Base-by-base conservation (phyloP, 2,113 vertebrate species). In the Damaliscus lunatus region DNA sequence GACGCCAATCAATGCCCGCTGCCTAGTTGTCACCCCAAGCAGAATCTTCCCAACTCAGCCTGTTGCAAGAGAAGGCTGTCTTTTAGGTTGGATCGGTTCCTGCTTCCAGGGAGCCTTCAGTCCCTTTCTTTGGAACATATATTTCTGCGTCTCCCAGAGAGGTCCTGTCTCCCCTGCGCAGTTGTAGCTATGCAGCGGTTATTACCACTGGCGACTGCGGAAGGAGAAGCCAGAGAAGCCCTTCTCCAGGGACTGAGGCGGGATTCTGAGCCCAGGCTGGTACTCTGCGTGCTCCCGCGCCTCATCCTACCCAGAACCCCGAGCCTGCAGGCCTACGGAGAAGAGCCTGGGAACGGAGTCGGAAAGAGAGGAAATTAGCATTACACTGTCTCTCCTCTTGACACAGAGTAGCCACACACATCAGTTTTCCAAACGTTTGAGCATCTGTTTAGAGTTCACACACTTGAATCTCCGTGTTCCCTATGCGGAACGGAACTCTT, bases 1-100 rank as follows among this genome's bases (percentile, higher is more conserved):
- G 0, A 10, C 3, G 43, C 17, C 36, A 48, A 3, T 6, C 31
- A 21, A 5, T 6, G 52, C 12, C 16, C 23, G 1, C 82, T 59
- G 29, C n/a, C 48, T 33, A 14, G 52, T 3, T 10, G n/a, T 53
- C 6, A 9, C 5, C 21, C 19, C 25, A 40, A 86, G 53, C 25
- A 9, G 36, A 25, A 60, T 4, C 31, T 84, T 11, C 57, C 27
- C 33, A 5, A 40, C 21, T 29, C 50, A 15, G 50, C 15, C 10
- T 7, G 36, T 8, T 40, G 1, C 16, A 43, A 46, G 36, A 53
- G 74, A 81, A 81, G 16, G 16, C 27, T 46, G 10, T 89, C 16
- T 78, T 59, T 84, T 11, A 27, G 60, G 3, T 29, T 6, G 67
- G 7, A 12, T 57, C 1, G 7, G 48, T 29, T 46, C 50, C 52